These are phyloP conservation scores for Loriculus beryllinus DNA, from an alignment of 2,797 vertebrate genomes.

Conservation along the genomic window DNA sequence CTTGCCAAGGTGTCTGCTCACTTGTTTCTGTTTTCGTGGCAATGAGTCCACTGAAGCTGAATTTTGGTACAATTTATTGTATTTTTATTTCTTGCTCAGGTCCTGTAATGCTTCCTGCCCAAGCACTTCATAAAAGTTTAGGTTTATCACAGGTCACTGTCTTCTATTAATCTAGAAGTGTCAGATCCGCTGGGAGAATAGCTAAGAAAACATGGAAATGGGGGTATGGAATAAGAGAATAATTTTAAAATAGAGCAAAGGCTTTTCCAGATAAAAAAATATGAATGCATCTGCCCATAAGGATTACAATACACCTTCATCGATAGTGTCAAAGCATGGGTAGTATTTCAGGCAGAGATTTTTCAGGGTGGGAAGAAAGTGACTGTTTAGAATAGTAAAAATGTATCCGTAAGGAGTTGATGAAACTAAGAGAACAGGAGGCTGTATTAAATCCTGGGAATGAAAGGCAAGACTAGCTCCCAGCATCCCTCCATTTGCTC, in stretches of 20 bases:
- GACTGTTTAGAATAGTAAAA: background rate
- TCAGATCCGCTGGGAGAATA: background rate
- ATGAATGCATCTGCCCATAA: background rate
- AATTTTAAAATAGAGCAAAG: constrained; percentile 19
- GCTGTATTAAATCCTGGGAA: constrained; percentile 5
- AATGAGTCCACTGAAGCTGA: background rate
- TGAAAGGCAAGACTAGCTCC: background rate
- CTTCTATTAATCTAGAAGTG: constrained; percentile 23
- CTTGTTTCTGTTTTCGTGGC: background rate
- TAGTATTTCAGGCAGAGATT: background rate
- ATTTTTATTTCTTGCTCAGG: constrained; percentile 10
- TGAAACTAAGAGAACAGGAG: background rate
- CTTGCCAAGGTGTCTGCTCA: constrained; percentile 15
- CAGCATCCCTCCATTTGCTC: background rate
- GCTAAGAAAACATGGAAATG: background rate
- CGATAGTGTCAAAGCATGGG: background rate
- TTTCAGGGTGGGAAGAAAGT: constrained; percentile 43
- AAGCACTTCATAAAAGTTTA: background rate
- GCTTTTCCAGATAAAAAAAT: background rate
- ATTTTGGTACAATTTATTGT: constrained; percentile 4
- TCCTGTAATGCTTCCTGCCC: constrained; percentile 2
- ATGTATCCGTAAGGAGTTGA: background rate
- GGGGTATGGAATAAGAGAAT: background rate
- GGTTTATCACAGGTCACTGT: constrained; percentile 31
- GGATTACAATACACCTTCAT: background rate